phyloP scores from a whole-genome alignment of 2,888 invertebrate genomes.

The Gerris lacustris region DNA sequence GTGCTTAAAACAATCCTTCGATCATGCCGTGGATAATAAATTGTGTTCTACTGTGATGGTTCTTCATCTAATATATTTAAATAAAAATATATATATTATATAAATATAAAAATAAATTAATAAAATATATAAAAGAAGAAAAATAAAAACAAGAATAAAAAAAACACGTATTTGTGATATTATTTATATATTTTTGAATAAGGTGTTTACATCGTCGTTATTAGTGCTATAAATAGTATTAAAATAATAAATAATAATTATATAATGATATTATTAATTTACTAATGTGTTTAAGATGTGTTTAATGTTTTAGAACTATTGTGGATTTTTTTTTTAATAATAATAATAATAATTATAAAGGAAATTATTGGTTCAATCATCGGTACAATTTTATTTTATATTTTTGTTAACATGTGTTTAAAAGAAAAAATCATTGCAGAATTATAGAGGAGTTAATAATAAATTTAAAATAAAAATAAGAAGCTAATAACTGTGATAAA shows the following conservation, averaged over 20 bases:
- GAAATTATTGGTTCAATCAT: no score
- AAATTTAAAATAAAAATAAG: no score
- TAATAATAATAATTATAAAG: no score
- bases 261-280: neutral
- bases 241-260: neutral
- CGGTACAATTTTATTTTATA: no score
- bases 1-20: neutral
- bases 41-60: neutral
- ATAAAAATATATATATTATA: no score
- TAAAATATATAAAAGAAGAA: neutral
- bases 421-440: no score
- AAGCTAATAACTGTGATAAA: no score
- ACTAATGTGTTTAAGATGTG: no score
- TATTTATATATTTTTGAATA: conserved; percentile 3
- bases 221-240: neutral
- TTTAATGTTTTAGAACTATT: no score
- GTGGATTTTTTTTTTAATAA: no score
- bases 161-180: conserved; percentile 1
- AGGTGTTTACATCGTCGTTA: neutral
- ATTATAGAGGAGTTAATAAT: no score
- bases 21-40: neutral
- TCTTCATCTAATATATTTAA: neutral
- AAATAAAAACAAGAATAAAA: neutral
- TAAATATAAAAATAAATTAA: neutral
- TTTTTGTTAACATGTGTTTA: no score